Base-by-base conservation (phyloP, 1,140 invertebrate genomes). In the Apis dorsata region DNA sequence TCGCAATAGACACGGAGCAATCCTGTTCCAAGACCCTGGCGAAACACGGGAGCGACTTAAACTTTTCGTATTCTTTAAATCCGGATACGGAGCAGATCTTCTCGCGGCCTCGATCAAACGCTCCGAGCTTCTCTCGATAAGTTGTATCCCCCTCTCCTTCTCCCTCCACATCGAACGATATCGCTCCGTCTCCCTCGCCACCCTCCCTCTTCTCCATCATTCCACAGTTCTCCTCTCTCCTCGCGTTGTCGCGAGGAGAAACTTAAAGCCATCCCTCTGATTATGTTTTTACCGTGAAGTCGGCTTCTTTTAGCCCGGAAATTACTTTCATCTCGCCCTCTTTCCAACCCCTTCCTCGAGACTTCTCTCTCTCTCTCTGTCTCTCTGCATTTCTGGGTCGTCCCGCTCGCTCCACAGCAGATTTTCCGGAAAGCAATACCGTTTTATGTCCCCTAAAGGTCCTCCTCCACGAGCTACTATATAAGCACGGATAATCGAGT, bases 211-310 rank as follows among this genome's bases (percentile, higher is more conserved):
- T 70, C 57, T 70, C 76, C 83, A 13, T 75, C 79, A 53, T 65
- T 77, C 66, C 24, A 24, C 34, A 60, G 51, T 34, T 82, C 4
- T 75, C 28, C 24, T 49, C 72, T 34, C 12, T 21, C 49, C 24
- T 21, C 24, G 17, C 53, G 12, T 71, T 84, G 53, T 82, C 71
- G 70, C 65, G 24, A 5, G 55, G 57, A 2, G 79, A 78, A 85
- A 89, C 85, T 89, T 89, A 88, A 59, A 78, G 57, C 86, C 87
- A 86, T 89, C 87, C 85, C 81, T 69, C 88, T 88, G 88, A 89
- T 89, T 89, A 89, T 88, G 88, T 89, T 89, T 89, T 88, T 89
- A 89, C 88, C 83, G 75, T 86, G 77, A 85, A 88, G 79, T 85
- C 85, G 88, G 85, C 82, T 89, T 88, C 88, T 86, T 89, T 89